phyloP scores from a whole-genome alignment of 2,888 invertebrate genomes.

The Synergus japonicus region DNA sequence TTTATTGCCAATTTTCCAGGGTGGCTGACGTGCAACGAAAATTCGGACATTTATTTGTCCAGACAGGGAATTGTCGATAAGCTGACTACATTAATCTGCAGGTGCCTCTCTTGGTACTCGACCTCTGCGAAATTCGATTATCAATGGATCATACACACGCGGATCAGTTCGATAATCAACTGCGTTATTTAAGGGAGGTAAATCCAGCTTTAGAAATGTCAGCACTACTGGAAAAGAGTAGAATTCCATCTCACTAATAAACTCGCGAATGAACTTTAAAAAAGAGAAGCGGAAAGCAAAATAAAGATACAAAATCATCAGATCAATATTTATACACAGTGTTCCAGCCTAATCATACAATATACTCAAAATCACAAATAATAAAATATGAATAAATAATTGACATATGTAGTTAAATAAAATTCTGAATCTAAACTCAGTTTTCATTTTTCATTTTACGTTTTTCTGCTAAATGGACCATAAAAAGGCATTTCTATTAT shows the following conservation, averaged over 20 bases:
- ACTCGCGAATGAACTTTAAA: not conserved
- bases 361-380: too few species aligned
- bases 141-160: conserved; percentile 48
- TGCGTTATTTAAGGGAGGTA: conserved; percentile 7
- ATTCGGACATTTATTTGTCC: conserved; percentile 53
- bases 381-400: not conserved
- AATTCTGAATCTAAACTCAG: not conserved
- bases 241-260: conserved; percentile 11
- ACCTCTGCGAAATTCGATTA: conserved; percentile 41
- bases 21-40: conserved; percentile 48
- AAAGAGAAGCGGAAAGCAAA: not conserved
- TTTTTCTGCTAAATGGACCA: not conserved
- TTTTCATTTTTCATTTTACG: not conserved
- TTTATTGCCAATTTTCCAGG: conserved; percentile 54
- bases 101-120: conserved; percentile 47
- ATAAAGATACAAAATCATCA: too few species aligned
- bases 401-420: not conserved
- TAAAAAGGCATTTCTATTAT: conserved; percentile 12
- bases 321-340: too few species aligned
- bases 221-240: not conserved
- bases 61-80: conserved; percentile 54
- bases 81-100: conserved; percentile 55
- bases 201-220: conserved; percentile 3
- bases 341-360: too few species aligned
- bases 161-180: conserved; percentile 32